Evolutionary conservation across 2,888 invertebrate species (phyloP).

Genomic region (Pyrrhopygopsis socrates): DNA sequence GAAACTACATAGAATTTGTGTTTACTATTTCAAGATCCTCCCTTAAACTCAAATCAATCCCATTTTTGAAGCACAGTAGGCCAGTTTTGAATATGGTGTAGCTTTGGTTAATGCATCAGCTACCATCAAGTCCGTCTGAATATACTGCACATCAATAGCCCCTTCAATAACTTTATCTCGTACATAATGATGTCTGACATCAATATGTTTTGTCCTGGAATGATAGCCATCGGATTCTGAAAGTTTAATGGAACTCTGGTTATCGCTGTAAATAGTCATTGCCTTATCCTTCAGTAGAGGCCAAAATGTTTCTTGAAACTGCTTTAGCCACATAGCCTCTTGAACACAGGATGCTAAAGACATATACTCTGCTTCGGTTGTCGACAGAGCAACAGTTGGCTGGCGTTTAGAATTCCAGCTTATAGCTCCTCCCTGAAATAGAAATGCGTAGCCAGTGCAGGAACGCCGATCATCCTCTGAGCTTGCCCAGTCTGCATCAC

Average conservation of each 20-base stretch:
- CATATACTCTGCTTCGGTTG: slow-evolving; percentile 29
- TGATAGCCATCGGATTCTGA: not conserved
- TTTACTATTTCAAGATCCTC: no score
- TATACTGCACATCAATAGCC: no score
- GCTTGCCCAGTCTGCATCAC: slow-evolving; percentile 84
- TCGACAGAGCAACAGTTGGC: not conserved
- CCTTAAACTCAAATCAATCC: no score
- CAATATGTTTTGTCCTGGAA: not conserved
- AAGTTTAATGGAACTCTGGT: slow-evolving; percentile 44
- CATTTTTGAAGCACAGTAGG: not conserved
- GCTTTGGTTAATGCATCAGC: not conserved
- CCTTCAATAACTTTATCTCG: no score
- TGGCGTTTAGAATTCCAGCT: slow-evolving; percentile 79
- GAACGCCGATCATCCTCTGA: slow-evolving; percentile 70
- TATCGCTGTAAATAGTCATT: slow-evolving; percentile 44
- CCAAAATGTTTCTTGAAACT: slow-evolving; percentile 60
- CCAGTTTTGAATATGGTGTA: not conserved
- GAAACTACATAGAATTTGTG: no score
- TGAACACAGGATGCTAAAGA: slow-evolving; percentile 67
- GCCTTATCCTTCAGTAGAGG: slow-evolving; percentile 6
- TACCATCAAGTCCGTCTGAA: not conserved
- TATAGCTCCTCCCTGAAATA: slow-evolving; percentile 84
- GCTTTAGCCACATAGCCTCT: slow-evolving; percentile 64
- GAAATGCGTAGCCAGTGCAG: slow-evolving; percentile 82
- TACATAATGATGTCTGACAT: no score